Evolutionary conservation across 2,113 vertebrate genomes (phyloP).

Genomic region (Aptenodytes forsteri): DNA sequence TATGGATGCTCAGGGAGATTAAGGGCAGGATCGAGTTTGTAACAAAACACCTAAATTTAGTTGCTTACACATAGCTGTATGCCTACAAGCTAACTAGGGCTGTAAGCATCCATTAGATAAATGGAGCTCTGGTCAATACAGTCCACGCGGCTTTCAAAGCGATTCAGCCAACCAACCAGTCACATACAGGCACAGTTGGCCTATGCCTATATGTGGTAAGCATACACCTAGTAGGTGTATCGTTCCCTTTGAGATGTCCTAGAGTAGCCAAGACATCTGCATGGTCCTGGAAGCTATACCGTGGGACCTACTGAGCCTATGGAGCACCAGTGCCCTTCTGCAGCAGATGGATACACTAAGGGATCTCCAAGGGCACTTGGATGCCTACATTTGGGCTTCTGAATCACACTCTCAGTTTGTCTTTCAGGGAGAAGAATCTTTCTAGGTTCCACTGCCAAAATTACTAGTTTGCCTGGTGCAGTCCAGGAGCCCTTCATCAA

Average conservation of each 20-base stretch:
- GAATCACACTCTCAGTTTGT: neutral
- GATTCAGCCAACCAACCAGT: neutral
- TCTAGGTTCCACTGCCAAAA: neutral
- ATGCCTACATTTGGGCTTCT: neutral
- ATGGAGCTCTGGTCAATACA: neutral
- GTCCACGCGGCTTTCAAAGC: neutral
- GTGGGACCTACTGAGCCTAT: rapidly evolving
- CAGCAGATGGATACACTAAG: neutral
- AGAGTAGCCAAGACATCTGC: neutral
- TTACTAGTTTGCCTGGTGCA: neutral
- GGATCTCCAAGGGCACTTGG: neutral
- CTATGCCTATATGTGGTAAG: neutral
- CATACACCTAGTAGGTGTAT: neutral
- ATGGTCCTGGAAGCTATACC: neutral
- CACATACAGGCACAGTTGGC: neutral
- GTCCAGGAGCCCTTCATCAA: neutral
- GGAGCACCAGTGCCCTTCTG: neutral
- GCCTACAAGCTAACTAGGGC: neutral
- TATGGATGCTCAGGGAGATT: neutral
- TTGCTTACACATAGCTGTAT: neutral
- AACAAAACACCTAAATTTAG: neutral
- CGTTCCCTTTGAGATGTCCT: neutral
- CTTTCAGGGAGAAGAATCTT: neutral
- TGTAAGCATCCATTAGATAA: neutral
- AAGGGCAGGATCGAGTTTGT: neutral